Evolutionary conservation across 2,888 invertebrate species (phyloP), one percentile per base, ranked within the genome.

Genomic region (Drosophila percnosoma): DNA sequence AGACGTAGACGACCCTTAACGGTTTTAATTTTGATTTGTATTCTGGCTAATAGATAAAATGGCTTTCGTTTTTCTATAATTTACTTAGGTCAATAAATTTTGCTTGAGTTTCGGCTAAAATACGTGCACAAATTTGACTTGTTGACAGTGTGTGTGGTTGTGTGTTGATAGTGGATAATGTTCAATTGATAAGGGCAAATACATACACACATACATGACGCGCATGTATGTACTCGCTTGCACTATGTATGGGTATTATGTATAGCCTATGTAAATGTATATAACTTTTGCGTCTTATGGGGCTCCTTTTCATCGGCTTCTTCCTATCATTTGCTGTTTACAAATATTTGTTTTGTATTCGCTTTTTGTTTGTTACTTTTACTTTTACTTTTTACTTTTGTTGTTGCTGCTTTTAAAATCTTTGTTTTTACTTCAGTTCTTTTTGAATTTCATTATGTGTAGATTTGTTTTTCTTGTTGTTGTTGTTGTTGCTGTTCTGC

Each of bases 391-490:
- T 75, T 76, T 68, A 7, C 24, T 71, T 75, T 76, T 76, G 66
- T 84, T 87, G 89, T 87, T 86, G 67, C 87, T 88, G 89, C 78
- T 75, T 89, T 90, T 91, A 91, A 90, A 89, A 89, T 91, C 90
- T 90, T 90, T 91, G 90, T 89, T 87, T 89, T 89, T 90, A 87
- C 89, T 89, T 91, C 91, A 89, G 90, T 89, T 91, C 91, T 89
- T 89, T 90, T 89, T 90, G 89, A 85, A 85, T 89, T 89, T 73
- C 79, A 69, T 77, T 86, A 77, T 77, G 80, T 80, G 81, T 75
- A 83, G 78, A 89, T 82, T 75, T 77, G 77, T 87, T 74, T 52
- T 75, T 54, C n/a, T 57, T 70, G 24, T 63, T 67, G 59, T 59
- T 78, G 40, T 63, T 67, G 59, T 59, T 78, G 40, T 40, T 36